Evolutionary conservation across 1,140 invertebrate species (phyloP).

Genomic region (Drosophila littoralis): DNA sequence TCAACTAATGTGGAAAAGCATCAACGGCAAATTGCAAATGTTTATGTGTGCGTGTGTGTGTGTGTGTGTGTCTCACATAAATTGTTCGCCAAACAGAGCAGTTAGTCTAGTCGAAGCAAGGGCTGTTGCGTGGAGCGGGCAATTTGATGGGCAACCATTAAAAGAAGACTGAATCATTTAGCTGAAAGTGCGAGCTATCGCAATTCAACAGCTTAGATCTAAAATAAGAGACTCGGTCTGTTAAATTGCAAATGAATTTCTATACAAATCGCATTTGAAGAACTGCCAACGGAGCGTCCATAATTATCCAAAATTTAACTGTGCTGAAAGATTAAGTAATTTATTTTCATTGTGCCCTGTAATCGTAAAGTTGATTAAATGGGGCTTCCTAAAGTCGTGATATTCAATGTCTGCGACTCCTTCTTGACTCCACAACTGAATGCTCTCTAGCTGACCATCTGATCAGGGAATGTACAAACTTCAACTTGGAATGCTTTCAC

Average conservation of each 20-base stretch:
- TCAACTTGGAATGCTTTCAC: no score
- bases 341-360: slow-evolving; percentile 49
- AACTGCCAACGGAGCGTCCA: slow-evolving; percentile 50
- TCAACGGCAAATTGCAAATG: slow-evolving; percentile 46
- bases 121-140: not conserved
- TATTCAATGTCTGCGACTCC: no score
- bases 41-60: slow-evolving; percentile 8
- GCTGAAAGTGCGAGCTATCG: slow-evolving; percentile 19
- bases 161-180: slow-evolving; percentile 29
- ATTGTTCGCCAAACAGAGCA: slow-evolving; percentile 44
- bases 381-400: not conserved
- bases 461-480: no score
- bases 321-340: slow-evolving; percentile 73
- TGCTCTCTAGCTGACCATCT: no score
- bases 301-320: slow-evolving; percentile 72
- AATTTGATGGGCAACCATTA: slow-evolving; percentile 35
- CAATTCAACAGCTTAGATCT: slow-evolving; percentile 24
- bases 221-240: slow-evolving; percentile 49
- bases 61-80: slow-evolving; percentile 32
- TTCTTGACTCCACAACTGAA: no score
- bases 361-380: not conserved
- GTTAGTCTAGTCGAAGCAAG: slow-evolving; percentile 13
- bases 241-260: slow-evolving; percentile 46
- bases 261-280: slow-evolving; percentile 51
- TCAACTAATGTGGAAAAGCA: slow-evolving; percentile 34